These are phyloP conservation scores for Cyclura pinguis DNA, from an alignment of 2,797 vertebrate genomes.

Conservation along the genomic window DNA sequence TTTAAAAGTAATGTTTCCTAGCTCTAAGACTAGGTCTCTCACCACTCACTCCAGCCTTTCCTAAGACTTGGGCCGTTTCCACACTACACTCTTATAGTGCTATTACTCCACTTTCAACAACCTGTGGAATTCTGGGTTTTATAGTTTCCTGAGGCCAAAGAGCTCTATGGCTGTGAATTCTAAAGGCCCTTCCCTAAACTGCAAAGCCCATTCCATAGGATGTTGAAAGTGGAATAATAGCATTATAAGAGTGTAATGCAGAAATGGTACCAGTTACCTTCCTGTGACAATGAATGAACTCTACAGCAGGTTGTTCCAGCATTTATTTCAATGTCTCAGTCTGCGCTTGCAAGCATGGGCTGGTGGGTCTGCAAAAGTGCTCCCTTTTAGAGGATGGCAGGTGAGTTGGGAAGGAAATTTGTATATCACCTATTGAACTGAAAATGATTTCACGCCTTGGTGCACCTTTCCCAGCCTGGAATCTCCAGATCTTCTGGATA, in stretches of 20 bases:
- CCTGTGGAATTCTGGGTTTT: no score
- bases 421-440: not conserved
- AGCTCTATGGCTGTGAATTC: no score
- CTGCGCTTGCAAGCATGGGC: not conserved
- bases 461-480: not conserved
- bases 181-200: no score
- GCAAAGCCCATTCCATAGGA: no score
- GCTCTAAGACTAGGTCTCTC: no score
- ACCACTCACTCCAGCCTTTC: not conserved
- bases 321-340: not conserved
- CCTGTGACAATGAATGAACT: not conserved
- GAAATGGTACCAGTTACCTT: no score
- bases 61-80: not conserved
- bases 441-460: not conserved
- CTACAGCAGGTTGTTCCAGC: not conserved
- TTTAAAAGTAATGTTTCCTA: no score
- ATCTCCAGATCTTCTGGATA: not conserved
- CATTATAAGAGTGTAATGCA: no score
- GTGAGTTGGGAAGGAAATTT: not conserved
- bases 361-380: not conserved
- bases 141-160: no score
- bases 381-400: not conserved
- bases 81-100: no score
- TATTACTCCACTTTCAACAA: no score
- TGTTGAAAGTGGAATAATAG: no score